phyloP scores from a whole-genome alignment of 2,888 invertebrate species.

The Chloroclysta siterata region DNA sequence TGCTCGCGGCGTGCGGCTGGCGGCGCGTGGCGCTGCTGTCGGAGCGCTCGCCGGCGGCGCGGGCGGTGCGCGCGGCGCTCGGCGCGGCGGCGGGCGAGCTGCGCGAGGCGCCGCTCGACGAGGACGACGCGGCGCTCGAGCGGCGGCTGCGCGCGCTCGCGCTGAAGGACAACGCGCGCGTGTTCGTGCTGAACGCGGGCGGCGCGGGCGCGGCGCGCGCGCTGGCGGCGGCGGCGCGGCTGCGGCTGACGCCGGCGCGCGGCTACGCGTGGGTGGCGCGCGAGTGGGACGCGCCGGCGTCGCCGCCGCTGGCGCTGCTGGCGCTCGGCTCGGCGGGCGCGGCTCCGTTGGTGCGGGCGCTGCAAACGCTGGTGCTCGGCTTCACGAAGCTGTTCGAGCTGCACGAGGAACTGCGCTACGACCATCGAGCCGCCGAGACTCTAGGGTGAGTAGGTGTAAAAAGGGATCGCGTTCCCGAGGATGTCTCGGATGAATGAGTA shows the following conservation, averaged over 20 bases:
- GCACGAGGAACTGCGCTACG: constrained; percentile 26
- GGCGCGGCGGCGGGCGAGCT: constrained; percentile 28
- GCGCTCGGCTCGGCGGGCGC: constrained; percentile 3
- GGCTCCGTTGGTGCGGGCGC: constrained; percentile 42
- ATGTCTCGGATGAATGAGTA: no score
- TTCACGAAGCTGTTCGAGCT: constrained; percentile 16
- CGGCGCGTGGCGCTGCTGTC: no score
- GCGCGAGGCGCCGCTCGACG: constrained; percentile 25
- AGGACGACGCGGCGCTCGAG: constrained; percentile 60
- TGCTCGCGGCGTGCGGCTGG: constrained; percentile 18
- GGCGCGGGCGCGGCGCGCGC: constrained; percentile 86
- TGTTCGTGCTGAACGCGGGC: constrained; percentile 92
- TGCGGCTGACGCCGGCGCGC: constrained; percentile 72
- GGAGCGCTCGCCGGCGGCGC: constrained; percentile 26
- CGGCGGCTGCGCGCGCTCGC: constrained; percentile 54
- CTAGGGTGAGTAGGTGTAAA: constrained; percentile 11
- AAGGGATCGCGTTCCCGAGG: no score
- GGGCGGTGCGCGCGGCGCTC: not conserved
- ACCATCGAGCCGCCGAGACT: not conserved
- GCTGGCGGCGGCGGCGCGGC: constrained; percentile 85
- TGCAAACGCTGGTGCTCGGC: constrained; percentile 40
- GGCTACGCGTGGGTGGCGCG: constrained; percentile 60
- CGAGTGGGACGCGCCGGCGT: constrained; percentile 48
- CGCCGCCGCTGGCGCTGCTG: constrained; percentile 50
- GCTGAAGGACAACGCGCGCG: constrained; percentile 84